phyloP scores from a whole-genome alignment of 1,140 invertebrate species.

The Oppia nitens region DNA sequence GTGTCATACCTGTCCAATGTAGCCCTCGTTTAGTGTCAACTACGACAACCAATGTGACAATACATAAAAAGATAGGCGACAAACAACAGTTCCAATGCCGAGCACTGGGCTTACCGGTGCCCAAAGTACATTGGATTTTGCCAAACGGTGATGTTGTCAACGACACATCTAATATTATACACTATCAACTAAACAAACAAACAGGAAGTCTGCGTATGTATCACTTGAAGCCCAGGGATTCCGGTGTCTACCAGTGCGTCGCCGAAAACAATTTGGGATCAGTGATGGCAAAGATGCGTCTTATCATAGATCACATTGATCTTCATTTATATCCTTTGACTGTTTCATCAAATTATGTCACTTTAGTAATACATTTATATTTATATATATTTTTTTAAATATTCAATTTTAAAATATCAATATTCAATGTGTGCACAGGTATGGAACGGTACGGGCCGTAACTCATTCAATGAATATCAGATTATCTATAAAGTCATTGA shows the following conservation, averaged over 20 bases:
- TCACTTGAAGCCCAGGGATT: constrained; percentile 25
- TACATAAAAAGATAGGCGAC: constrained; percentile 29
- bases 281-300: constrained; percentile 16
- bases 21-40: neutral
- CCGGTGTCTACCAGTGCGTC: constrained; percentile 24
- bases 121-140: constrained; percentile 30
- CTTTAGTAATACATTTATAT: too few relatives aligned
- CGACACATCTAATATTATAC: constrained; percentile 23
- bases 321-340: constrained; percentile 27
- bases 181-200: constrained; percentile 23
- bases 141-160: constrained; percentile 28
- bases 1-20: neutral
- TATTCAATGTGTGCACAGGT: too few relatives aligned
- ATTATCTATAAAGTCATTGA: constrained; percentile 26
- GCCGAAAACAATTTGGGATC: constrained; percentile 23
- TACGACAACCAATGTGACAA: constrained; percentile 12
- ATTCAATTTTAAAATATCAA: too few relatives aligned
- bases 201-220: constrained; percentile 26
- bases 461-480: constrained; percentile 28
- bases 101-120: constrained; percentile 29
- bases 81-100: constrained; percentile 29
- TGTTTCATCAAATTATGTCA: constrained; percentile 30
- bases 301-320: constrained; percentile 29
- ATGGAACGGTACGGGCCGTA: constrained; percentile 32
- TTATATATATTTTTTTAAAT: too few relatives aligned